Base-by-base conservation (phyloP, 2,888 invertebrate species). In the Pristionchus exspectatus region DNA sequence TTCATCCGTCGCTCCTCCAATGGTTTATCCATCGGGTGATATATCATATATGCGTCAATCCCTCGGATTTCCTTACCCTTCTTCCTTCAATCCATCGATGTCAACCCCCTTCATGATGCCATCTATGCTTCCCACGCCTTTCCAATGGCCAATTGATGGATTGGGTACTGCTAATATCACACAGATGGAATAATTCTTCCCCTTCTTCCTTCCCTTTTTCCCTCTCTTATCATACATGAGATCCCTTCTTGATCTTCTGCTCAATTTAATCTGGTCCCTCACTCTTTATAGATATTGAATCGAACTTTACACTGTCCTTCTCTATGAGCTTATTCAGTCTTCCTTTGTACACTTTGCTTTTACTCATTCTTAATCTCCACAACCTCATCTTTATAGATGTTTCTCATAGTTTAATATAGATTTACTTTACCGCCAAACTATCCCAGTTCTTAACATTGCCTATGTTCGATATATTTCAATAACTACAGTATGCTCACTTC, bases 21-120 rank as follows among this genome's bases (percentile, higher is more conserved):
- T 33, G 38, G 33, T 56, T 10, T 87, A 66, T 54, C 50, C 87
- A 24, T 21, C 69, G 7, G 69, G 27, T 5, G 66, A 66, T 38
- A 66, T 87, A 72, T 72, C 72, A 24, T 87, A 87, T 66, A 87
- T 87, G 87, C 33, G 74, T 33, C 69, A 27, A 87, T 33, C 69
- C 24, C 33, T 56, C 44, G 16, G 24, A 4, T 87, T 87, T n/a
- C 66, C 87, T 21, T 69, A 72, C 54, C 69, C 87, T 69, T 56
- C 74, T 9, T 69, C 86, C 72, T 87, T 72, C 50, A 69, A 69
- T 72, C 69, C 87, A 14, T 44, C 69, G 16, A 87, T 87, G 87
- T 38, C 72, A 44, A n/a, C 72, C 44, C 87, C 87, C 33, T 72
- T 72, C 18, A 66, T 87, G 72, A 72, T 66, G 69, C 66, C 72